A percentile compares a stretch with the other conserved stretches of the same genome.
These are phyloP conservation scores for Drosophila oshimai DNA, from an alignment of 1,140 invertebrate genomes.

Conservation along the genomic window DNA sequence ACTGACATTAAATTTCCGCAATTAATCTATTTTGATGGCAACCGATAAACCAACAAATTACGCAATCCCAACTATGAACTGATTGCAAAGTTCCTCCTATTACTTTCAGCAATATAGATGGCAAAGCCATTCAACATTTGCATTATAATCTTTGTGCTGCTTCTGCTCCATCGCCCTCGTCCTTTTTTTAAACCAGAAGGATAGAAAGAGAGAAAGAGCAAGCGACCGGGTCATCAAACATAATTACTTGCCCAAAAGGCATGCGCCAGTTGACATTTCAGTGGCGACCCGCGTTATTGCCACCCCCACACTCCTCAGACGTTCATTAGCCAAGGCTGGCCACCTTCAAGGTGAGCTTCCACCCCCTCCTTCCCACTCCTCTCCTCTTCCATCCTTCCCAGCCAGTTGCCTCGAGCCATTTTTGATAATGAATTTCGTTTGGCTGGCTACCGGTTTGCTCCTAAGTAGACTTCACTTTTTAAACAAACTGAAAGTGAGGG, in stretches of 20 bases:
- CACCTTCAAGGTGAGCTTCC: constrained; percentile 50
- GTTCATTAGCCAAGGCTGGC: constrained; percentile 45
- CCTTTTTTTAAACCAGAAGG: constrained; percentile 2
- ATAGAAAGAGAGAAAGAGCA: neutral
- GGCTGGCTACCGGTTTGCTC: constrained; percentile 11
- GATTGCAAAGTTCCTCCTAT: constrained; percentile 24
- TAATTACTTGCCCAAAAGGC: constrained; percentile 73
- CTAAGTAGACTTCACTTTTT: constrained; percentile 46
- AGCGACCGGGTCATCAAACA: constrained; percentile 62
- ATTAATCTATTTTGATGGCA: neutral
- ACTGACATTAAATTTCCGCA: constrained; percentile 2
- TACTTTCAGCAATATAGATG: constrained; percentile 26
- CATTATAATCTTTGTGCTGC: constrained; percentile 41
- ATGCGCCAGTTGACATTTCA: constrained; percentile 68
- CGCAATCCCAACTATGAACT: constrained; percentile 29
- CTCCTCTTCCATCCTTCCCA: neutral
- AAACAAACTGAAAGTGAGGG: constrained; percentile 1
- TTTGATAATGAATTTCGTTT: constrained; percentile 65
- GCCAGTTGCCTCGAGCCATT: constrained; percentile 32
- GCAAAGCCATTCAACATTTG: constrained; percentile 40
- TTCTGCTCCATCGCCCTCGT: constrained; percentile 19
- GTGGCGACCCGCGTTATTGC: constrained; percentile 25
- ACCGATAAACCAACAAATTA: constrained; percentile 31
- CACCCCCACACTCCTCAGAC: neutral
- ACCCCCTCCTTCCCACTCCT: neutral